Percentiles rank a stretch among this genome's conserved stretches.
Evolutionary conservation across 2,113 vertebrate species (phyloP).

Genomic region (Saccopteryx bilineata): DNA sequence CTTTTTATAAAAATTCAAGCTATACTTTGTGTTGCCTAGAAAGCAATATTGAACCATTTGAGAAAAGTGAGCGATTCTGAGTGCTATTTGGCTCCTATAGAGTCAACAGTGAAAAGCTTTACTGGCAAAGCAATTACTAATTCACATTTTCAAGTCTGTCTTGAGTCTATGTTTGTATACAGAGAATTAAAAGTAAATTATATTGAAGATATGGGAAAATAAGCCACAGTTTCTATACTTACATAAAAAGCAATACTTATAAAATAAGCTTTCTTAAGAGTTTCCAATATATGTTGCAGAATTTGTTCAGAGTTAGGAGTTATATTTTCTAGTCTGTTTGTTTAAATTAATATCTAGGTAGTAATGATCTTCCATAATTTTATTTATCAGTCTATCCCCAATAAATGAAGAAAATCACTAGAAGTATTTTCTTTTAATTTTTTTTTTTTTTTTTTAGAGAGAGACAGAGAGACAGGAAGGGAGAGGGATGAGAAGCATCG

Average conservation of each 20-base stretch:
- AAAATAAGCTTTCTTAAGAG: conserved; percentile 79
- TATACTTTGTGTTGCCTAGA: conserved; percentile 65
- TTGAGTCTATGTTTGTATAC: conserved; percentile 69
- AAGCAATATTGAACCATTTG: conserved; percentile 61
- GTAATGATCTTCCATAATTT: conserved; percentile 13
- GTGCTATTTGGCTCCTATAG: conserved; percentile 74
- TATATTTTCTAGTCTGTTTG: conserved; percentile 73
- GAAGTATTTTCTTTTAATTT: no score
- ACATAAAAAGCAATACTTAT: conserved; percentile 74
- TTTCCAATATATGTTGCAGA: conserved; percentile 46
- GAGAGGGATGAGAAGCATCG: no score
- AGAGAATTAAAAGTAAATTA: conserved; percentile 81
- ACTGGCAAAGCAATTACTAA: conserved; percentile 82
- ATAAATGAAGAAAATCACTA: not conserved
- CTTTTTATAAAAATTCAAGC: conserved; percentile 62
- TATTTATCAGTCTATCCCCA: conserved; percentile 27
- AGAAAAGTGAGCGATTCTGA: conserved; percentile 77
- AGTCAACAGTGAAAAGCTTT: conserved; percentile 78
- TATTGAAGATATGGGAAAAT: conserved; percentile 77
- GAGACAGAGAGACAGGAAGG: no score
- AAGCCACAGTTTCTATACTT: conserved; percentile 79
- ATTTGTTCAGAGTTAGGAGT: conserved; percentile 71
- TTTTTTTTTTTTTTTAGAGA: no score
- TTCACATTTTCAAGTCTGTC: conserved; percentile 82
- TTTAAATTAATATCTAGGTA: conserved; percentile 58